These are phyloP conservation scores for Myopa tessellatipennis DNA, from an alignment of 2,888 invertebrate species.

Conservation along the genomic window DNA sequence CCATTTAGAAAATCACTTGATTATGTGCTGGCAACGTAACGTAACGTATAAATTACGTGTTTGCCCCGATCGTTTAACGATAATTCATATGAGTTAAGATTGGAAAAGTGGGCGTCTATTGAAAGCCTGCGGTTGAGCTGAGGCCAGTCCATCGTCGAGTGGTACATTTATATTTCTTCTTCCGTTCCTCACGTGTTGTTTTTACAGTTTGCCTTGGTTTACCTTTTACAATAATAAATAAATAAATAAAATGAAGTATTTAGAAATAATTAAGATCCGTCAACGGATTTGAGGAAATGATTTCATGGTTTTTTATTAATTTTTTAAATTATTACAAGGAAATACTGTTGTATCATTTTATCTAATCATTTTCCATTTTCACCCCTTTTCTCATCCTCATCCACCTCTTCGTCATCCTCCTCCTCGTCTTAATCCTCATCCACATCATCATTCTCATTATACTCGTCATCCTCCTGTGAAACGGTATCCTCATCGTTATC, in stretches of 20 bases:
- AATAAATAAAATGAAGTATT: not conserved
- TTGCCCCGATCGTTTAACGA: slow-evolving; percentile 21
- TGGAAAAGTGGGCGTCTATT: slow-evolving; percentile 7
- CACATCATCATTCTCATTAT: no score
- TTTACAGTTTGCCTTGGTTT: no score
- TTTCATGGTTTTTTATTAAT: not conserved
- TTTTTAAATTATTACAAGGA: not conserved
- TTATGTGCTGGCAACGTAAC: slow-evolving; percentile 50
- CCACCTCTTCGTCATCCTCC: not conserved
- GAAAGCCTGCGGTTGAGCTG: not conserved
- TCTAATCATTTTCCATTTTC: not conserved
- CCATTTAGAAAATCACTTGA: slow-evolving; percentile 58
- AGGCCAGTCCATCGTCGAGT: not conserved
- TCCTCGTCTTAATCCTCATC: no score
- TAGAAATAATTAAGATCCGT: not conserved
- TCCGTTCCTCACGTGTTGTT: no score
- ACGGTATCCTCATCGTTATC: no score
- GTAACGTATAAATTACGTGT: slow-evolving; percentile 19
- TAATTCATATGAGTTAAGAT: slow-evolving; percentile 15
- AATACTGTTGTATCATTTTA: no score
- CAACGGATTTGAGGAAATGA: not conserved
- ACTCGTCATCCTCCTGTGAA: no score
- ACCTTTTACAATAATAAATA: no score
- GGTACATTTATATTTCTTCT: no score
- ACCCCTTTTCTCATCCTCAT: not conserved